A percentile compares a stretch with the other conserved stretches of the same genome.
These are phyloP conservation scores for Conger conger DNA, from an alignment of 2,113 vertebrate species.

Conservation along the genomic window DNA sequence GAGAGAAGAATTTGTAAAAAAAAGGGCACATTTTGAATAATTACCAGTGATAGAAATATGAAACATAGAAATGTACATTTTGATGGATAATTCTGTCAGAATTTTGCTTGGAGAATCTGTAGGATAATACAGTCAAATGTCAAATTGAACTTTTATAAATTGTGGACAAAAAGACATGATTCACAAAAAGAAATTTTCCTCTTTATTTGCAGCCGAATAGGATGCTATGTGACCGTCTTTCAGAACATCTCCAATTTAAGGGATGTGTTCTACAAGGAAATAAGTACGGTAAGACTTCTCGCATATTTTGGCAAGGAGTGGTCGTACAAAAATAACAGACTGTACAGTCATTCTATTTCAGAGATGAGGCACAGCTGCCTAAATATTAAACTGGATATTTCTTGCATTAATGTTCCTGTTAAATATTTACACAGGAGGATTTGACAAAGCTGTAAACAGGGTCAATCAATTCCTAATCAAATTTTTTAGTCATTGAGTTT, in stretches of 20 bases:
- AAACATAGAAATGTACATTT: too few relatives aligned
- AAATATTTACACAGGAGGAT: background rate
- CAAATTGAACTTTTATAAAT: background rate
- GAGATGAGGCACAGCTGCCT: too few relatives aligned
- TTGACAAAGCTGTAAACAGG: background rate
- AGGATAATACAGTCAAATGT: too few relatives aligned
- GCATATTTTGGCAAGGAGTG: background rate
- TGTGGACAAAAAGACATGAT: background rate
- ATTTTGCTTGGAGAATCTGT: too few relatives aligned
- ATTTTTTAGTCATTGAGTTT: too few relatives aligned
- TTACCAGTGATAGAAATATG: too few relatives aligned
- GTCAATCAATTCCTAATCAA: too few relatives aligned
- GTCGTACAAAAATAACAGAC: background rate
- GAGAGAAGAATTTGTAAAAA: too few relatives aligned
- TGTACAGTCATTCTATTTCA: too few relatives aligned
- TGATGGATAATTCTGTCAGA: too few relatives aligned
- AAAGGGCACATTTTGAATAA: too few relatives aligned
- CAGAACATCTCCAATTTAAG: slow-evolving; percentile 91
- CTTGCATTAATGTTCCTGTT: background rate
- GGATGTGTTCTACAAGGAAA: slow-evolving; percentile 94
- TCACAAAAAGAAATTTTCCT: background rate
- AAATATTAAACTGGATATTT: background rate
- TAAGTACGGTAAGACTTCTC: slow-evolving; percentile 82
- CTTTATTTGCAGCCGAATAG: slow-evolving; percentile 74
- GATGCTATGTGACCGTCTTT: slow-evolving; percentile 66